Base-by-base conservation (phyloP, 1,140 invertebrate genomes). In the Heliconius hewitsoni region DNA sequence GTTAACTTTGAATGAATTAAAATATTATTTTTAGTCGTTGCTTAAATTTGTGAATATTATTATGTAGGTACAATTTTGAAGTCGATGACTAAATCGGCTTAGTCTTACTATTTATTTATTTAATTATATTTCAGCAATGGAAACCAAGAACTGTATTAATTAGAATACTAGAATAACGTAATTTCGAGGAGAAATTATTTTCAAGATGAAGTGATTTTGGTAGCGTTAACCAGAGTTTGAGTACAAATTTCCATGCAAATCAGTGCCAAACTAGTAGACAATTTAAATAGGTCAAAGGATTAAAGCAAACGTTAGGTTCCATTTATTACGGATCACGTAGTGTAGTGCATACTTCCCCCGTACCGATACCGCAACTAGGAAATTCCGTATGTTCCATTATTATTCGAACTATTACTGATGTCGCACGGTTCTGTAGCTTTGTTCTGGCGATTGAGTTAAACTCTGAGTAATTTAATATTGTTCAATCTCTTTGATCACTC, bases 211-310 rank as follows among this genome's bases (percentile, higher is more conserved):
- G n/a, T 57, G 8, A 23, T 23, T 57, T 23, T 57, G n/a, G 19
- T 57, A 57, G 19, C n/a, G 19, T 23, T 57, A 57, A 9, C 9
- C 8, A 57, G 55, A 8, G 9, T 66, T 30, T 66, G 13, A 27
- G 60, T 46, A 66, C 55, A 76, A 39, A 76, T 76, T 76, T 76
- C n/a, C 74, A 76, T 76, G 37, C 39, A 76, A 76, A 42, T 60
- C 57, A 66, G 37, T 46, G 23, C 23, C 57, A 42, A 76, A 70
- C 52, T 76, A 76, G 37, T 8, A 66, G 60, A 37, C 55, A 70
- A 76, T 18, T 76, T 70, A 66, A 76, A 76, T 76, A 76, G 57
- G 74, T 76, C 74, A 76, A 76, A 76, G n/a, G 57, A 46, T 76
- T 76, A 76, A 34, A 76, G 55, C 37, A 46, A 39, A 23, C 57